phyloP scores from a whole-genome alignment of 2,888 invertebrate genomes.

The Ecliptopera silaceata region DNA sequence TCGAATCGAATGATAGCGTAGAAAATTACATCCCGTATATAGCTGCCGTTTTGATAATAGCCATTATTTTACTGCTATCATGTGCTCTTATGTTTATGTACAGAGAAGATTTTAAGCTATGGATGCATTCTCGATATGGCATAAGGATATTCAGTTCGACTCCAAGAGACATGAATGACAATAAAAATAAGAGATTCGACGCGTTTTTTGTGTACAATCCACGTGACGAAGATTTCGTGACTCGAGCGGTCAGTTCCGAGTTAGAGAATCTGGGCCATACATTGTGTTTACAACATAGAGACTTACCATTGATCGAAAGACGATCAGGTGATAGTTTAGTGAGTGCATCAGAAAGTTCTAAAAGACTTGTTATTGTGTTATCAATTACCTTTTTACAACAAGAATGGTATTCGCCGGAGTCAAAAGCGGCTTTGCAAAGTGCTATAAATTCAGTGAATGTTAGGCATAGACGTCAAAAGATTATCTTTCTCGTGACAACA shows the following conservation, averaged over 20 bases:
- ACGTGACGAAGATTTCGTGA: conserved; percentile 89
- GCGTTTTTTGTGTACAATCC: conserved; percentile 94
- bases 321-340: conserved; percentile 80
- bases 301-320: conserved; percentile 82
- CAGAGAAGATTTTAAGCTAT: conserved; percentile 89
- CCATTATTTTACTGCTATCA: conserved; percentile 87
- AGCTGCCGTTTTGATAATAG: conserved; percentile 87
- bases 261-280: conserved; percentile 86
- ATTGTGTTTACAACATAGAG: conserved; percentile 88
- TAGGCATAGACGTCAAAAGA: conserved; percentile 84
- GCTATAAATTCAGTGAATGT: conserved; percentile 86
- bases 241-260: conserved; percentile 86
- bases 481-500: conserved; percentile 80
- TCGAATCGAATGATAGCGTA: conserved; percentile 85
- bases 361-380: conserved; percentile 90
- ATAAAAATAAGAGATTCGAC: conserved; percentile 89
- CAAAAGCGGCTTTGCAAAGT: conserved; percentile 90
- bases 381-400: conserved; percentile 91
- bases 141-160: conserved; percentile 87
- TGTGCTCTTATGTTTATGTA: conserved; percentile 88
- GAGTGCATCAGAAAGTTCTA: conserved; percentile 83
- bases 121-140: conserved; percentile 91
- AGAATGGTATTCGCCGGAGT: conserved; percentile 93
- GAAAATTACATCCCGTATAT: conserved; percentile 89
- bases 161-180: conserved; percentile 79